Evolutionary conservation across 2,888 invertebrate genomes (phyloP).

Genomic region (Mesochorus sp.): DNA sequence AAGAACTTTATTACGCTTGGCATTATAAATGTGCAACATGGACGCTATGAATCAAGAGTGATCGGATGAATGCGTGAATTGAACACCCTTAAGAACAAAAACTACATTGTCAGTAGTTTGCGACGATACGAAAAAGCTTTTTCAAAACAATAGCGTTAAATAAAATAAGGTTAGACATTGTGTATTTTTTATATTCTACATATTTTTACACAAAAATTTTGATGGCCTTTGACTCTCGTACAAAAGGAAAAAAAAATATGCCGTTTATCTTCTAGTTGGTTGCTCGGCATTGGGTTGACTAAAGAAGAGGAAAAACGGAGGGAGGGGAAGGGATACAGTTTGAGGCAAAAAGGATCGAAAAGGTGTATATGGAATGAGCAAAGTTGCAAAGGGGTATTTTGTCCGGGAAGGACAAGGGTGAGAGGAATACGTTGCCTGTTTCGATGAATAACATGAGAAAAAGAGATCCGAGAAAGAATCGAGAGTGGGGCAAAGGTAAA

Average conservation of each 20-base stretch:
- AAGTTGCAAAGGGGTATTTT: not conserved
- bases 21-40: not conserved
- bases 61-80: conserved; percentile 24
- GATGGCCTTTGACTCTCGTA: conserved; percentile 7
- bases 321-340: not conserved
- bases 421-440: not conserved
- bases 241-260: conserved; percentile 49
- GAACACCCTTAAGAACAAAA: conserved; percentile 30
- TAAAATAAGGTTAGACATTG: too few relatives aligned
- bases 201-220: conserved; percentile 1
- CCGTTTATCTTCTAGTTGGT: not conserved
- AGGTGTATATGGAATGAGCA: not conserved
- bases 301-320: not conserved
- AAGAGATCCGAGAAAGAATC: not conserved
- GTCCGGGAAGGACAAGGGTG: not conserved
- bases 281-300: not conserved
- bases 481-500: too few relatives aligned
- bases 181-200: too few relatives aligned
- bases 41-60: not conserved
- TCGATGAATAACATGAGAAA: not conserved
- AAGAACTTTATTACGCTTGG: not conserved
- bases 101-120: not conserved
- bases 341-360: not conserved
- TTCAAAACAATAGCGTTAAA: conserved; percentile 23
- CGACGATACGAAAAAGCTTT: not conserved